These are phyloP conservation scores for Trichopoda pennipes DNA, from an alignment of 2,888 invertebrate species.

Conservation along the genomic window DNA sequence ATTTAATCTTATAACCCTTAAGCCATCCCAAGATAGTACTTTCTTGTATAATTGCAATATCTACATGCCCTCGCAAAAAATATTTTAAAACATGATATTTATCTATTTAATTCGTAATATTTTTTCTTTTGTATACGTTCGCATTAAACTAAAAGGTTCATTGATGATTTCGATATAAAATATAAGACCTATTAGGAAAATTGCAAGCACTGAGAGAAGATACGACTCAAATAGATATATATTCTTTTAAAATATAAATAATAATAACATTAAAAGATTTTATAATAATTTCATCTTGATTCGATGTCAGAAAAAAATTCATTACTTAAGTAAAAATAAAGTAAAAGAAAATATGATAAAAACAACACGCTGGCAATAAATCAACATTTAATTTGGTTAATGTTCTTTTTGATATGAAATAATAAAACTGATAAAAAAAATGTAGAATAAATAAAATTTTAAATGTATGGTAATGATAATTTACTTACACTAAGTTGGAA, in stretches of 20 bases:
- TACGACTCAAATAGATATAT: neutral
- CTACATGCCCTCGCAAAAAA: neutral
- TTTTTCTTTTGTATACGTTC: neutral
- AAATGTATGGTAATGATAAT: conserved; percentile 42
- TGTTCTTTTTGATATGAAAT: conserved; percentile 24
- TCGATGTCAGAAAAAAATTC: neutral
- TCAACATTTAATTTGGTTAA: conserved; percentile 65
- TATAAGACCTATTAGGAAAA: conserved; percentile 10
- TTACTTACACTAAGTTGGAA: conserved; percentile 23
- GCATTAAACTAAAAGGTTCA: conserved; percentile 1
- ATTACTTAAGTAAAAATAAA: conserved; percentile 5
- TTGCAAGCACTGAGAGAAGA: neutral
- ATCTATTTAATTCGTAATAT: no score
- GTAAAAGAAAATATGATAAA: conserved; percentile 16
- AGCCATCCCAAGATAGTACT: no score
- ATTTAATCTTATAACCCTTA: no score
- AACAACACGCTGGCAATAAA: conserved; percentile 51
- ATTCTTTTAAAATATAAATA: neutral
- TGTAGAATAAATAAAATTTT: conserved; percentile 8
- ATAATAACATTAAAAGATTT: conserved; percentile 11
- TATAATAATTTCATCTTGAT: neutral
- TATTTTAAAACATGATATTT: neutral
- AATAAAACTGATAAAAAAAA: conserved; percentile 10
- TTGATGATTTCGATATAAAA: conserved; percentile 1
- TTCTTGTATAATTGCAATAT: no score